Evolutionary conservation across 2,888 invertebrate species (phyloP).

Genomic region (Oscheius myriophilus): DNA sequence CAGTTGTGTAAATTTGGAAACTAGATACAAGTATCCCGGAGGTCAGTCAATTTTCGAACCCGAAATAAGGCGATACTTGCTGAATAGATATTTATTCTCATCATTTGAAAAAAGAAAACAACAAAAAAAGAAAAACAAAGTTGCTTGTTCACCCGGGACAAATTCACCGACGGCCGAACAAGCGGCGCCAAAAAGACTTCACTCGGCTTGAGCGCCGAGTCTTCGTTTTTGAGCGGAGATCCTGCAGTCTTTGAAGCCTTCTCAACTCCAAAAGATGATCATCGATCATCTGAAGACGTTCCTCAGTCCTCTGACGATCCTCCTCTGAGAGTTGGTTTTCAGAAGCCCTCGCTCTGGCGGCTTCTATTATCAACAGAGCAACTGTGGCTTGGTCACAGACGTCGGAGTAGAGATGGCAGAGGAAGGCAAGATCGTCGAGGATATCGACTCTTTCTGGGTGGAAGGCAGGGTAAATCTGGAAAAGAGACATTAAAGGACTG

Average conservation of each 20-base stretch:
- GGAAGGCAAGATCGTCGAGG: constrained; percentile 60
- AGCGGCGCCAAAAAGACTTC: constrained; percentile 22
- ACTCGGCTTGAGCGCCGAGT: constrained; percentile 25
- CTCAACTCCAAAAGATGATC: constrained; percentile 63
- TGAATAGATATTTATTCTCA: no score
- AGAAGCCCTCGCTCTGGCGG: constrained; percentile 57
- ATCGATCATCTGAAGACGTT: constrained; percentile 54
- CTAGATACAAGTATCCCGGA: no score
- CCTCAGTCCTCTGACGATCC: constrained; percentile 26
- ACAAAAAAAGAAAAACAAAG: no score
- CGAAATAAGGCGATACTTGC: no score
- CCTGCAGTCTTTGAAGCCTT: constrained; percentile 57
- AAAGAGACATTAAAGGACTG: constrained; percentile 1
- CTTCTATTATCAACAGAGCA: constrained; percentile 65
- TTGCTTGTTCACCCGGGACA: no score
- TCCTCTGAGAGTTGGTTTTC: constrained; percentile 38
- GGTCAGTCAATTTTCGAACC: no score
- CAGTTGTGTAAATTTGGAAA: no score
- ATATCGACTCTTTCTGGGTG: constrained; percentile 62
- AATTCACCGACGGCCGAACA: constrained; percentile 1
- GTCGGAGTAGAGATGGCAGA: constrained; percentile 64
- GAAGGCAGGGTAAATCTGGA: constrained; percentile 57
- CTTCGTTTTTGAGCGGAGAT: constrained; percentile 50
- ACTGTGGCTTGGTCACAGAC: constrained; percentile 65
- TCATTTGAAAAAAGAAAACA: no score